Base-by-base conservation (phyloP, 1,140 invertebrate genomes). In the Bicyclus anynana region DNA sequence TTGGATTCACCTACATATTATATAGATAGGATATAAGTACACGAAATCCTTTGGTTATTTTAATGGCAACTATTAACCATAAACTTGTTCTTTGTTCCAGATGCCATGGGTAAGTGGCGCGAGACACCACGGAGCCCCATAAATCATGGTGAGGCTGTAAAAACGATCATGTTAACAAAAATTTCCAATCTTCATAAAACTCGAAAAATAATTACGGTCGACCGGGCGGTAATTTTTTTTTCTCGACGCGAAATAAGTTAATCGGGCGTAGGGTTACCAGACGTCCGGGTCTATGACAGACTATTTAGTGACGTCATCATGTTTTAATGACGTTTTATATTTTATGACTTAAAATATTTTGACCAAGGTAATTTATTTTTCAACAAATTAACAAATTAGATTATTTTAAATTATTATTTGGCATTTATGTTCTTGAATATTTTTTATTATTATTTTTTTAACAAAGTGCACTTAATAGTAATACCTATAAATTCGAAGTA, bases 91-190 rank as follows among this genome's bases (percentile, higher is more conserved):
- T 59, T 90, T 91, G 90, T 91, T 91, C 67, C 91, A 91, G 91
- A 91, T 89, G 90, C 90, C 72, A 91, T 92, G 89, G 91, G 90
- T 92, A 89, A 91, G 91, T 90, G 47, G 47, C 35, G 42, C 46
- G 53, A 67, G 56, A 68, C 65, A 75, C 54, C 60, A 72, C 74
- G 74, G 74, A 78, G 66, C 60, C 21, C 44, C 74, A 69, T 85
- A 87, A 87, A 84, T 85, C 80, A 85, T 37, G 46, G 50, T 12
- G 52, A 59, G 70, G 44, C 56, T 54, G 63, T 79, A 81, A 80
- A 81, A 80, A 83, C 29, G 59, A 71, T 75, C 71, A 69, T 72
- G 75, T 72, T 72, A 79, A 83, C 77, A 82, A 81, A 84, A 87
- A 84, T 84, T 62, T 84, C 79, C 84, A 87, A 86, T 86, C 81